phyloP scores from a whole-genome alignment of 2,888 invertebrate species.

The Exephanes ischioxanthus region DNA sequence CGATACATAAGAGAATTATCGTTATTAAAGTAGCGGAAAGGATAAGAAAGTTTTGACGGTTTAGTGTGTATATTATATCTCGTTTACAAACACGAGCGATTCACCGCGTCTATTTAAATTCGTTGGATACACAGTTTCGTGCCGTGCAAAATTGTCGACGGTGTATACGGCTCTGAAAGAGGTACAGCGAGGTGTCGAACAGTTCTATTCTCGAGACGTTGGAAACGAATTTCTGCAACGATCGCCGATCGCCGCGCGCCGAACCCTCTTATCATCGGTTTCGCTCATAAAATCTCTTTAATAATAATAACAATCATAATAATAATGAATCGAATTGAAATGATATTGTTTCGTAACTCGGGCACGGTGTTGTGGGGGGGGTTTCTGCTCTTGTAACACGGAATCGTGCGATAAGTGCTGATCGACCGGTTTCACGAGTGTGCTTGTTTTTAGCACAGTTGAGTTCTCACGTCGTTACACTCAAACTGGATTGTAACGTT shows the following conservation, averaged over 20 bases:
- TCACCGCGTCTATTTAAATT: conserved; percentile 72
- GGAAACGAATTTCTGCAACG: conserved; percentile 38
- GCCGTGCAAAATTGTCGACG: conserved; percentile 17
- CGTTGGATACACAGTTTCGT: conserved; percentile 6
- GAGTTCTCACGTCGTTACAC: not conserved
- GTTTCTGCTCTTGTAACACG: not conserved
- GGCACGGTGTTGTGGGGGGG: not conserved
- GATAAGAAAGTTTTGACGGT: conserved; percentile 67
- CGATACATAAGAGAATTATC: conserved; percentile 6
- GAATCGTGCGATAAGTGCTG: conserved; percentile 5
- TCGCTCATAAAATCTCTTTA: conserved; percentile 22
- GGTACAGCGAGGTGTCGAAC: not conserved
- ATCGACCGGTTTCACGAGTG: conserved; percentile 11
- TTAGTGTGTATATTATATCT: conserved; percentile 63
- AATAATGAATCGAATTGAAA: conserved; percentile 38
- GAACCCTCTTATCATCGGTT: conserved; percentile 17
- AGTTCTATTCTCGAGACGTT: not conserved
- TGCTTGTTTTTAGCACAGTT: not conserved
- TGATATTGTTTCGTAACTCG: conserved; percentile 37
- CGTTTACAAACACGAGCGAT: conserved; percentile 75
- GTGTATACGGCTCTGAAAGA: not conserved
- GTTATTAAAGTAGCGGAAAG: not conserved
- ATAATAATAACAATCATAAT: conserved; percentile 9
- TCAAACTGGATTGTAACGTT: not conserved
- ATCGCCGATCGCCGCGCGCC: not conserved